These are phyloP conservation scores for Acrobasis consociella DNA, from an alignment of 2,888 invertebrate genomes.

Conservation along the genomic window DNA sequence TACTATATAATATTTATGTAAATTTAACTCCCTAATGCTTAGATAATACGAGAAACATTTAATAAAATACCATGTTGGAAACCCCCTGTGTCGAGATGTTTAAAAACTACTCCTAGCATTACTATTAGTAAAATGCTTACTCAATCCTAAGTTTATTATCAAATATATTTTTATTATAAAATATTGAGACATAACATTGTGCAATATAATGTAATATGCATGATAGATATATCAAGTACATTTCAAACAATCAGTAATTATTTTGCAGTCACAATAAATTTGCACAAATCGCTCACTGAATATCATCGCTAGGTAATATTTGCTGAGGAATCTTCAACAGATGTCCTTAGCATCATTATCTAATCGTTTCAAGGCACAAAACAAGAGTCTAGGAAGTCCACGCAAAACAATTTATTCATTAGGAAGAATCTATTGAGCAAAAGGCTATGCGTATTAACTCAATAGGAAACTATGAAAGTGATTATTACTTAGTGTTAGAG, in stretches of 20 bases:
- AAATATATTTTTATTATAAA: conserved; percentile 69
- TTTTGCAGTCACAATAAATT: conserved; percentile 72
- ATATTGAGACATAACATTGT: conserved; percentile 81
- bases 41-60: conserved; percentile 1
- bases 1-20: background rate
- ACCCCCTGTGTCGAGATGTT: conserved; percentile 13
- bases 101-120: conserved; percentile 26
- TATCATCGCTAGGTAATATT: conserved; percentile 46
- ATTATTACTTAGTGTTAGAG: conserved; percentile 20
- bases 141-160: conserved; percentile 46
- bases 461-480: conserved; percentile 1
- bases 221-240: conserved; percentile 59
- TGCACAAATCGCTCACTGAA: conserved; percentile 69
- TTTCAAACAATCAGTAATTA: conserved; percentile 72
- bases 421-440: conserved; percentile 30
- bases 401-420: conserved; percentile 25
- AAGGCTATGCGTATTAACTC: conserved; percentile 17
- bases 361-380: conserved; percentile 72
- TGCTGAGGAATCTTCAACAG: conserved; percentile 37
- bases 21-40: background rate
- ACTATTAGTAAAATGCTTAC: conserved; percentile 33
- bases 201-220: conserved; percentile 73
- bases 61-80: conserved; percentile 6
- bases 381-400: conserved; percentile 52
- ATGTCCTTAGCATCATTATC: conserved; percentile 50